A percentile compares a stretch with the other conserved stretches of the same genome.
phyloP scores from a whole-genome alignment of 2,888 invertebrate genomes.

The Drosophila hamatofila region DNA sequence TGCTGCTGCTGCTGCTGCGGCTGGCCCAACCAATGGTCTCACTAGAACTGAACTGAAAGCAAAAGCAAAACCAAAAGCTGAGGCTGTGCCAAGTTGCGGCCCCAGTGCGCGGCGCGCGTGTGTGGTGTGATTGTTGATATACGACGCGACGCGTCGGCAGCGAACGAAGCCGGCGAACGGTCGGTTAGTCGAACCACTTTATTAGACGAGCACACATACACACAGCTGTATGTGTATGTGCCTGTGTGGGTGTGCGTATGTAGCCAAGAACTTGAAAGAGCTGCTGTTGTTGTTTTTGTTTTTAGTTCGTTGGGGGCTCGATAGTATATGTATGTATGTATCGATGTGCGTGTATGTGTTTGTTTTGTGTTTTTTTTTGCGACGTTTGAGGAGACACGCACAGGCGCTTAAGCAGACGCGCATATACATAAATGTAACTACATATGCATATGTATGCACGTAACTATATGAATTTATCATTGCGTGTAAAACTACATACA shows the following conservation, averaged over 20 bases:
- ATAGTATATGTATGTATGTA: slow-evolving; percentile 19
- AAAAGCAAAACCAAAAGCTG: slow-evolving; percentile 78
- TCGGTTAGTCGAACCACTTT: slow-evolving; percentile 15
- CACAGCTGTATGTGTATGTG: neutral
- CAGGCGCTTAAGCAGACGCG: slow-evolving; percentile 1
- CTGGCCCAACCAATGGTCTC: slow-evolving; percentile 73
- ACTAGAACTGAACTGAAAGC: slow-evolving; percentile 77
- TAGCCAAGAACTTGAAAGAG: slow-evolving; percentile 53
- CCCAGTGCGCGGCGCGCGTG: slow-evolving; percentile 34
- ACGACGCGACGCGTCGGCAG: slow-evolving; percentile 11
- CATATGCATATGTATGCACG: neutral
- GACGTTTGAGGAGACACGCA: neutral
- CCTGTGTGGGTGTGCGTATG: slow-evolving; percentile 7
- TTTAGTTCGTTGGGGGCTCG: slow-evolving; percentile 69
- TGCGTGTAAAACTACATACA: neutral
- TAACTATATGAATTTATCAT: slow-evolving; percentile 3
- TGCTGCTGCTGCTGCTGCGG: slow-evolving; percentile 31
- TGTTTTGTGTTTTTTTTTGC: slow-evolving; percentile 8
- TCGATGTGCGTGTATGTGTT: slow-evolving; percentile 18
- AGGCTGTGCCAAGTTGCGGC: slow-evolving; percentile 56
- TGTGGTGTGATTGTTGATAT: slow-evolving; percentile 58
- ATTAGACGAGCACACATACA: slow-evolving; percentile 15
- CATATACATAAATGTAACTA: slow-evolving; percentile 5
- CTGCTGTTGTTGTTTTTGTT: slow-evolving; percentile 50
- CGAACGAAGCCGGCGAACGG: slow-evolving; percentile 21